A percentile compares a stretch with the other conserved stretches of the same genome.
phyloP scores from a whole-genome alignment of 1,140 invertebrate species.

The Neodiprion lecontei region DNA sequence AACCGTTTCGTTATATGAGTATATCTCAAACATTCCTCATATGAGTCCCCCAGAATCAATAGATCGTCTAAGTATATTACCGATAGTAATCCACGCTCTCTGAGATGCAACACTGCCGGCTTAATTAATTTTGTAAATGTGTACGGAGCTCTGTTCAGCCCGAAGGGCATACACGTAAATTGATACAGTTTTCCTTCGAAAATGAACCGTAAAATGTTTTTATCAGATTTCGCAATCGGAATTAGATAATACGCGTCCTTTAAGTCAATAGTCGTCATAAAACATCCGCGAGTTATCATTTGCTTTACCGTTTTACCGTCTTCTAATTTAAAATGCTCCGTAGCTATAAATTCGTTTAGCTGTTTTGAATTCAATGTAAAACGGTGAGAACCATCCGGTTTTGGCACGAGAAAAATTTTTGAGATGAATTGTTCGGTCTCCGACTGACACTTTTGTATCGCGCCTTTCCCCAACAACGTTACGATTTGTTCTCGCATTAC shows the following conservation, averaged over 20 bases:
- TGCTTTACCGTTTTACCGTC: not conserved
- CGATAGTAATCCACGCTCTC: constrained; percentile 15
- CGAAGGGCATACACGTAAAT: constrained; percentile 11
- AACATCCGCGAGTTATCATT: not conserved
- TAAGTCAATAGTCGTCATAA: not conserved
- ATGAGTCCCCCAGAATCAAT: constrained; percentile 7
- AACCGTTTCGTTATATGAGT: not conserved
- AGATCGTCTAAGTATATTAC: constrained; percentile 22
- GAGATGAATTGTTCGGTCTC: too few relatives aligned
- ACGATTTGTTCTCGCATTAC: too few relatives aligned
- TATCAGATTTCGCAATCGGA: not conserved
- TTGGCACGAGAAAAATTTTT: too few relatives aligned
- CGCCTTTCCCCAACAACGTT: too few relatives aligned
- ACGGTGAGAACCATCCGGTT: too few relatives aligned
- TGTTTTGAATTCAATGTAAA: too few relatives aligned
- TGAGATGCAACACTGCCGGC: constrained; percentile 14
- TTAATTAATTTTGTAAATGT: constrained; percentile 34
- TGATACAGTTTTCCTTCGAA: not conserved
- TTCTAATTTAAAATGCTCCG: not conserved
- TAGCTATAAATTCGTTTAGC: too few relatives aligned
- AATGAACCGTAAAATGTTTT: not conserved
- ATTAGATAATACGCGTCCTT: not conserved
- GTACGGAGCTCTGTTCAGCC: constrained; percentile 28
- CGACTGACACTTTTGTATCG: too few relatives aligned
- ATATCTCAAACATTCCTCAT: constrained; percentile 12